These are phyloP conservation scores for Oscheius onirici DNA, from an alignment of 2,888 invertebrate species.

Conservation along the genomic window DNA sequence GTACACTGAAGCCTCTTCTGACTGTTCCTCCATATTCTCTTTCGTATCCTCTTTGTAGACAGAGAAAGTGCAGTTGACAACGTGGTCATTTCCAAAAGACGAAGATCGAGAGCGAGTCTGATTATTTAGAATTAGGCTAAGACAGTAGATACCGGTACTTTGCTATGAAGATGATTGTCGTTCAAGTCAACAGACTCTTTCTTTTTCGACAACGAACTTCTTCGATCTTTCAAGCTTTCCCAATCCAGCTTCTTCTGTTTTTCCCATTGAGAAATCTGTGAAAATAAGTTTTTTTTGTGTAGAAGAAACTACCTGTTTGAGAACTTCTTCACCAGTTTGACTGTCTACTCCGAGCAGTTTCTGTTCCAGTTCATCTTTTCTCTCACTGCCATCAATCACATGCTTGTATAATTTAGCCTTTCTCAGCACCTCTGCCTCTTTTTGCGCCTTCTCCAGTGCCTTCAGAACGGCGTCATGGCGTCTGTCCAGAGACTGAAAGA, in stretches of 20 bases:
- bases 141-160: background rate
- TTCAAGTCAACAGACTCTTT: background rate
- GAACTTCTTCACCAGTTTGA: conserved; percentile 37
- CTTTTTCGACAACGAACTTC: background rate
- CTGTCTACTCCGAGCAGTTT: conserved; percentile 46
- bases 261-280: background rate
- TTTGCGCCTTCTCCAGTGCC: conserved; percentile 45
- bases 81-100: background rate
- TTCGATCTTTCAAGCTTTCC: conserved; percentile 1
- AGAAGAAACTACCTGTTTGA: conserved; percentile 31
- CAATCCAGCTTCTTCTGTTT: conserved; percentile 6
- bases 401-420: conserved; percentile 48
- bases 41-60: background rate
- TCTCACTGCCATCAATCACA: conserved; percentile 42
- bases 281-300: background rate
- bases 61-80: conserved; percentile 1
- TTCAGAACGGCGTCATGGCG: conserved; percentile 38
- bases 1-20: background rate
- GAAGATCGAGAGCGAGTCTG: conserved; percentile 5
- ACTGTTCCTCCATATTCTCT: background rate
- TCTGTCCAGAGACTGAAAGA: conserved; percentile 36
- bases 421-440: conserved; percentile 45
- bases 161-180: conserved; percentile 14
- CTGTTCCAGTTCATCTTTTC: conserved; percentile 39
- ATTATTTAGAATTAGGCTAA: background rate